These are phyloP conservation scores for Dasyurus viverrinus DNA, from an alignment of 2,113 vertebrate genomes.

Conservation along the genomic window DNA sequence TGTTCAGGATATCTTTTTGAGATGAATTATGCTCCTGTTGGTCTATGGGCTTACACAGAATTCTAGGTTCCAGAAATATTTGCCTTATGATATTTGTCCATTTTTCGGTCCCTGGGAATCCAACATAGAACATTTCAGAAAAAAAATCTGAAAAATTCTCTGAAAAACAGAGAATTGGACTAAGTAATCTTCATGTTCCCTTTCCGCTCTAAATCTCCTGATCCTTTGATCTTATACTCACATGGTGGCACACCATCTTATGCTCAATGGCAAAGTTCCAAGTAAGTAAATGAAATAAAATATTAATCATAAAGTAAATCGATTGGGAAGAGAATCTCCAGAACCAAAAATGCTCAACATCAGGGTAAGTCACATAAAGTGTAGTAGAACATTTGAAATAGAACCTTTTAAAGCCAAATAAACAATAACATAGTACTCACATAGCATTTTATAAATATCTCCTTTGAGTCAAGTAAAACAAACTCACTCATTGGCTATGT, in stretches of 20 bases:
- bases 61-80: not conserved
- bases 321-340: not conserved
- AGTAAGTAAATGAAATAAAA: slow-evolving; percentile 32
- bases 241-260: not conserved
- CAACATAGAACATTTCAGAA: too few species aligned
- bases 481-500: not conserved
- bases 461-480: not conserved
- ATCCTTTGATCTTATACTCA: not conserved
- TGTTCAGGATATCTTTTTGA: not conserved
- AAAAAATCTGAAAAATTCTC: too few species aligned
- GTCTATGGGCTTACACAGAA: not conserved
- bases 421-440: not conserved
- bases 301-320: slow-evolving; percentile 29
- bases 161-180: not conserved
- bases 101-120: not conserved
- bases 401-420: not conserved
- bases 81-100: not conserved
- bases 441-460: not conserved
- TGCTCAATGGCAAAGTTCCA: not conserved
- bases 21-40: not conserved
- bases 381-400: not conserved
- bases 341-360: not conserved
- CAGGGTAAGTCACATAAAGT: not conserved
- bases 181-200: not conserved
- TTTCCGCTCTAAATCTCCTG: not conserved